Conservation (phyloP, 2,888 invertebrate genomes). For the Eueremaeus valkanovi region DNA sequence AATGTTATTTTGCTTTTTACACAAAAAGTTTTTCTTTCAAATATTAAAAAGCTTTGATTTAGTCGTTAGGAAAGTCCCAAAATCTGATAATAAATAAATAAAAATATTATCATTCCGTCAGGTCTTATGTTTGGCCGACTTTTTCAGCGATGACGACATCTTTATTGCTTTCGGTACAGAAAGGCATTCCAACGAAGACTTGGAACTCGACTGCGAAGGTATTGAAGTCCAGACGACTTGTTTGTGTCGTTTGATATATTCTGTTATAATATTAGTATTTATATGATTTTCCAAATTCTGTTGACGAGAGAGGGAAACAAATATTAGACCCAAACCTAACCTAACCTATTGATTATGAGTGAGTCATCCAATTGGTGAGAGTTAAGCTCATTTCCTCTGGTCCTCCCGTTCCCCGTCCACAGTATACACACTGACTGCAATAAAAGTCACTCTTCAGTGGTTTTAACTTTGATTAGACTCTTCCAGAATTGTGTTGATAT, state of each 20-base stretch:
- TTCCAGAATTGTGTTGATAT: no score
- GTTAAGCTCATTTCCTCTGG: neutral
- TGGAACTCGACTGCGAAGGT: constrained; percentile 91
- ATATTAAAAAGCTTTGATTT: neutral
- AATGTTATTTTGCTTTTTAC: neutral
- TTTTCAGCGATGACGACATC: constrained; percentile 79
- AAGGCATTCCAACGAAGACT: constrained; percentile 77
- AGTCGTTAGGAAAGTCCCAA: neutral
- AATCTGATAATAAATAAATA: constrained; percentile 5
- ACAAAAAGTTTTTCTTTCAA: neutral
- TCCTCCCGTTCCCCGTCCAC: neutral
- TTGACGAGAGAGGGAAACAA: neutral
- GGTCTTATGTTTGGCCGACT: constrained; percentile 69
- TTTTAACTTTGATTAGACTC: neutral
- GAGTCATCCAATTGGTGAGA: constrained; percentile 32
- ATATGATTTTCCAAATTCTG: constrained; percentile 28
- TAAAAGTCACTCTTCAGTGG: neutral
- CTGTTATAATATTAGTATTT: no score
- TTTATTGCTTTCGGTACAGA: constrained; percentile 93
- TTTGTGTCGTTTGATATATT: no score
- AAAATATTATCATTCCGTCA: constrained; percentile 48
- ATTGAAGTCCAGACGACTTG: constrained; percentile 50
- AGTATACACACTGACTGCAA: neutral
- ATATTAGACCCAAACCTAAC: neutral
- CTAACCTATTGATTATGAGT: constrained; percentile 29